A percentile compares a stretch with the other conserved stretches of the same genome.
These are phyloP conservation scores for Drosophila emarginata DNA, from an alignment of 2,888 invertebrate species.

Conservation along the genomic window DNA sequence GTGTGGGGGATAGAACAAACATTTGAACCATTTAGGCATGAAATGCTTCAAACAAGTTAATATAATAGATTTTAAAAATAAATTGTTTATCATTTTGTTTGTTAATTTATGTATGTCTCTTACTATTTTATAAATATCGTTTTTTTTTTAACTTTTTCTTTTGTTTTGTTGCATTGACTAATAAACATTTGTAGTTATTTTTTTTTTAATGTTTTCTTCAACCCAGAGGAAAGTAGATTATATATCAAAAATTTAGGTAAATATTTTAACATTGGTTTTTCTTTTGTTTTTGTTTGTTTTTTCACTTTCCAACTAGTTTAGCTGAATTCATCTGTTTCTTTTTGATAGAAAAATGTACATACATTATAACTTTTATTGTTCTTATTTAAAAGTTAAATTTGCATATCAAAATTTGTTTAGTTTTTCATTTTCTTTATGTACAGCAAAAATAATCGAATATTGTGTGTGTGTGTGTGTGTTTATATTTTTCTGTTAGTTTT, in stretches of 20 bases:
- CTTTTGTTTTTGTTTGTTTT: constrained; percentile 8
- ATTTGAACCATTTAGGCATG: constrained; percentile 64
- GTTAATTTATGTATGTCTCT: constrained; percentile 24
- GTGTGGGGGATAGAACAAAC: constrained; percentile 23
- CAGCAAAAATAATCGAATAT: constrained; percentile 28
- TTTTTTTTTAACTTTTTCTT: constrained; percentile 18
- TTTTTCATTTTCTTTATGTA: constrained; percentile 28
- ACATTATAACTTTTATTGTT: neutral
- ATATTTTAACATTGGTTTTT: constrained; percentile 33
- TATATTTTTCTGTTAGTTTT: constrained; percentile 27
- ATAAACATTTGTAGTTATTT: constrained; percentile 34
- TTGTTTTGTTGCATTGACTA: constrained; percentile 66
- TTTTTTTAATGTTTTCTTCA: constrained; percentile 9
- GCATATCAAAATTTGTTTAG: constrained; percentile 34
- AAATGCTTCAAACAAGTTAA: constrained; percentile 48
- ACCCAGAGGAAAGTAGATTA: neutral
- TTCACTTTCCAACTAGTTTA: constrained; percentile 3
- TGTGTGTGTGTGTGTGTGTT: constrained; percentile 10
- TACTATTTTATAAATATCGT: constrained; percentile 57
- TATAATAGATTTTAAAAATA: constrained; percentile 19
- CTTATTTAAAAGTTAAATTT: constrained; percentile 4
- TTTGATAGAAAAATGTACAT: constrained; percentile 15
- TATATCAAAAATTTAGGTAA: constrained; percentile 15
- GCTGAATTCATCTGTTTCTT: neutral
- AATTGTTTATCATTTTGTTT: constrained; percentile 3